These are phyloP conservation scores for Lutraria rhynchaena DNA, from an alignment of 1,140 invertebrate genomes.

Conservation along the genomic window DNA sequence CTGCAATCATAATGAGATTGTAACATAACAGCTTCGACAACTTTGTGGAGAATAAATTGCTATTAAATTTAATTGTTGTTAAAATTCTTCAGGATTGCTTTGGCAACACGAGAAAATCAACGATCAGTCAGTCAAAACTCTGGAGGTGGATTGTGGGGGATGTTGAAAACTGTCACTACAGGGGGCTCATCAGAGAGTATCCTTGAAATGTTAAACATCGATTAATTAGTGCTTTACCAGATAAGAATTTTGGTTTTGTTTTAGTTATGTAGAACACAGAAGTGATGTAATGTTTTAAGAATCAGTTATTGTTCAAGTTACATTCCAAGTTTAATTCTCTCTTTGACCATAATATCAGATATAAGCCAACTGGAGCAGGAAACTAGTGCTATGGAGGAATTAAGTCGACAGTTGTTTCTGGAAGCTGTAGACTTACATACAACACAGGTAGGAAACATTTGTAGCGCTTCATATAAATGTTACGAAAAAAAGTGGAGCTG, in stretches of 20 bases:
- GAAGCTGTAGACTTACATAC: constrained; percentile 97
- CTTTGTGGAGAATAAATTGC: too few species aligned
- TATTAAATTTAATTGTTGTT: too few species aligned
- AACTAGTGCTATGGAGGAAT: constrained; percentile 93
- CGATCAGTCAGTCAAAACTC: constrained; percentile 84
- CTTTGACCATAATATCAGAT: constrained; percentile 68
- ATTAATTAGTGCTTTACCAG: too few species aligned
- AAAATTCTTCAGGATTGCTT: constrained; percentile 76
- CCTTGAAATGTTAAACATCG: too few species aligned
- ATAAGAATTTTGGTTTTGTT: too few species aligned
- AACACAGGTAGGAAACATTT: constrained; percentile 88
- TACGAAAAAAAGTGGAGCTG: too few species aligned
- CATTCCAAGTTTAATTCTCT: background rate
- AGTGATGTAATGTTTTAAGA: too few species aligned
- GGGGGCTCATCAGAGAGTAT: constrained; percentile 73
- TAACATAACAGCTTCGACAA: too few species aligned
- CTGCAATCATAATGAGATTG: too few species aligned
- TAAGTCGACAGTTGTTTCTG: constrained; percentile 96
- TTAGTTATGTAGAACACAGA: too few species aligned
- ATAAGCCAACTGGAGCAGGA: constrained; percentile 88
- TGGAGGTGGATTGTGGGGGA: constrained; percentile 78
- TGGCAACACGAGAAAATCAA: constrained; percentile 78
- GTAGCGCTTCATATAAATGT: too few species aligned
- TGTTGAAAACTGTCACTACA: constrained; percentile 79
- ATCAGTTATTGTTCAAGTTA: too few species aligned